phyloP scores from a whole-genome alignment of 2,888 invertebrate species.

The Pedicia rivosa region DNA sequence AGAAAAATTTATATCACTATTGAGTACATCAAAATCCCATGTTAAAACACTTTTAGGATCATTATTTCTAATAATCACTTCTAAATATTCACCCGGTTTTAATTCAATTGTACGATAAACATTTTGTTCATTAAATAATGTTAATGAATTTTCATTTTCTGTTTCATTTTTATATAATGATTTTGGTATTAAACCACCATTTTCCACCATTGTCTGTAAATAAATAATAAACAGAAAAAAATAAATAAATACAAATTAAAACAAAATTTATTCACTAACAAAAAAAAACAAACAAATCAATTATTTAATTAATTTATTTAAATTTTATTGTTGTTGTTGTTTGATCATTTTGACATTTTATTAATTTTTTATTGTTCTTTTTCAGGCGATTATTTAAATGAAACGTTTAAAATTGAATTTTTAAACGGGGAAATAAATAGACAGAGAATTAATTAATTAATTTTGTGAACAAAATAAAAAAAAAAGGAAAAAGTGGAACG shows the following conservation, averaged over 20 bases:
- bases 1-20: constrained; percentile 75
- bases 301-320: too few relatives aligned
- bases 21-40: constrained; percentile 92
- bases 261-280: too few relatives aligned
- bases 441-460: too few relatives aligned
- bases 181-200: constrained; percentile 83
- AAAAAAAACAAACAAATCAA: too few relatives aligned
- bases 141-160: constrained; percentile 11
- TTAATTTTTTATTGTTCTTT: too few relatives aligned
- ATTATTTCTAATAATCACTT: constrained; percentile 59
- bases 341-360: too few relatives aligned
- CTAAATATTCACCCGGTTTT: constrained; percentile 43
- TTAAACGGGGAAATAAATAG: too few relatives aligned
- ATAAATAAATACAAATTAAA: neutral
- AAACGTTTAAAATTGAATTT: too few relatives aligned
- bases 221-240: constrained; percentile 10
- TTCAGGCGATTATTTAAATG: too few relatives aligned
- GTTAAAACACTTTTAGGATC: constrained; percentile 83
- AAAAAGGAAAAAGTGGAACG: too few relatives aligned
- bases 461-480: too few relatives aligned
- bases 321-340: too few relatives aligned
- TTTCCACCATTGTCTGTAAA: constrained; percentile 60
- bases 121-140: constrained; percentile 15
- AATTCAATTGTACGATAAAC: constrained; percentile 27
- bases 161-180: constrained; percentile 51